phyloP scores from a whole-genome alignment of 2,888 invertebrate genomes.

The Plagiodera versicolora region DNA sequence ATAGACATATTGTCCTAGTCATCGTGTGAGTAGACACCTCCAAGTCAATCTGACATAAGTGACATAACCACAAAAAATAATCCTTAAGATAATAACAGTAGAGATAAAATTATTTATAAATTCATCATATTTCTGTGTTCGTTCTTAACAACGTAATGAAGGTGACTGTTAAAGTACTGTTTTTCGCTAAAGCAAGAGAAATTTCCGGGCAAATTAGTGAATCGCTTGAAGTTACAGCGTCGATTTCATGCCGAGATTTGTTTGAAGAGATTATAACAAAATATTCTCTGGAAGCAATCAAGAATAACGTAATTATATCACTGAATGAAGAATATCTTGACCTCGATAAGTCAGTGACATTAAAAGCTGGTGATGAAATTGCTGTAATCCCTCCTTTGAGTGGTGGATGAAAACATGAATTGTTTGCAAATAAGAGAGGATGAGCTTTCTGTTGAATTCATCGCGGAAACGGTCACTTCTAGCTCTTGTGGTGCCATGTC shows the following conservation, averaged over 20 bases:
- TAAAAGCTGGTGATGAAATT: conserved; percentile 75
- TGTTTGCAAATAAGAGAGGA: conserved; percentile 68
- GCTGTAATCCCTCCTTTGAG: conserved; percentile 94
- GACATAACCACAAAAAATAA: not conserved
- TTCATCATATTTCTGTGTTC: too few relatives aligned
- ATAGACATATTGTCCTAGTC: too few relatives aligned
- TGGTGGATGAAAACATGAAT: conserved; percentile 80
- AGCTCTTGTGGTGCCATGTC: conserved; percentile 86
- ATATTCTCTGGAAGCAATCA: conserved; percentile 69
- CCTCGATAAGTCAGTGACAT: conserved; percentile 54
- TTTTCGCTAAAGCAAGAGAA: conserved; percentile 91
- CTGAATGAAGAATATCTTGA: conserved; percentile 80
- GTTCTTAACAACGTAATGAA: conserved; percentile 41
- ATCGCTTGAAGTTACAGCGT: conserved; percentile 57
- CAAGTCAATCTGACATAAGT: too few relatives aligned
- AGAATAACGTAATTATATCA: conserved; percentile 74
- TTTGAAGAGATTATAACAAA: conserved; percentile 62
- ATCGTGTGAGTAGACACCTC: too few relatives aligned
- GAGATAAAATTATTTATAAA: too few relatives aligned
- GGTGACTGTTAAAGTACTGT: conserved; percentile 70
- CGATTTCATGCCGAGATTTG: conserved; percentile 62
- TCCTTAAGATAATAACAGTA: too few relatives aligned
- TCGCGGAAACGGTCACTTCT: conserved; percentile 67
- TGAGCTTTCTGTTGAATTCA: conserved; percentile 67
- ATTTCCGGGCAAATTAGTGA: conserved; percentile 67